These are phyloP conservation scores for Aphelinus atriplicis DNA, from an alignment of 1,140 invertebrate species.

Conservation along the genomic window DNA sequence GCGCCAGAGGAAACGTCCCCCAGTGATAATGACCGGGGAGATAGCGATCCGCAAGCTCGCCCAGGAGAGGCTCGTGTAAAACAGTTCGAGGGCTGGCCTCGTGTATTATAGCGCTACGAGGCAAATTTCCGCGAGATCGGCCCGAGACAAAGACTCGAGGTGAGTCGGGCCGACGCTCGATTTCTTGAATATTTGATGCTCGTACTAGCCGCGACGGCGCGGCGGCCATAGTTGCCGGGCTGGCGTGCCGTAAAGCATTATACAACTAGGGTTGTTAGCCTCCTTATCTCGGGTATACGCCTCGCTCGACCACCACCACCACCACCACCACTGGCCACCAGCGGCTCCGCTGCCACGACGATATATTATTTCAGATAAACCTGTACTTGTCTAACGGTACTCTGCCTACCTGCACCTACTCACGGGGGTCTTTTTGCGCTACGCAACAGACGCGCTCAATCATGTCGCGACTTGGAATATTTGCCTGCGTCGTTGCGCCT, in stretches of 20 bases:
- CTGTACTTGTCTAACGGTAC: conserved; percentile 39
- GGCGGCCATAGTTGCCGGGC: neutral
- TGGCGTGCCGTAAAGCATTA: conserved; percentile 56
- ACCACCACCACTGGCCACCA: conserved; percentile 1
- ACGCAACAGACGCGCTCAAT: neutral
- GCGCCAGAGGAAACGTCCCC: neutral
- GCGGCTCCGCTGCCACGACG: conserved; percentile 34
- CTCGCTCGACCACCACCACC: neutral
- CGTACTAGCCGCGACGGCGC: neutral
- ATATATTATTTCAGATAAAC: conserved; percentile 55
- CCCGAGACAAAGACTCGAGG: conserved; percentile 15
- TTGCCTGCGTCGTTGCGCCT: neutral
- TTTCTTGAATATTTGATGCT: conserved; percentile 60
- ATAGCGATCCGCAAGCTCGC: neutral
- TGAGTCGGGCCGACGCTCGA: conserved; percentile 39
- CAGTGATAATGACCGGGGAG: neutral
- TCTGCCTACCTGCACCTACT: conserved; percentile 6
- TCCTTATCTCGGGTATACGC: conserved; percentile 54
- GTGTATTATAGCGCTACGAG: neutral
- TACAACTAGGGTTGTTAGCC: conserved; percentile 64
- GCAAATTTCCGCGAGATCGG: neutral
- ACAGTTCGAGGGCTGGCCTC: neutral
- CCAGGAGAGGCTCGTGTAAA: neutral
- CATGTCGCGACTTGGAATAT: neutral
- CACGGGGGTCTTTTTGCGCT: conserved; percentile 13